Evolutionary conservation across 2,113 vertebrate genomes (phyloP).

Genomic region (Uropsilus gracilis): DNA sequence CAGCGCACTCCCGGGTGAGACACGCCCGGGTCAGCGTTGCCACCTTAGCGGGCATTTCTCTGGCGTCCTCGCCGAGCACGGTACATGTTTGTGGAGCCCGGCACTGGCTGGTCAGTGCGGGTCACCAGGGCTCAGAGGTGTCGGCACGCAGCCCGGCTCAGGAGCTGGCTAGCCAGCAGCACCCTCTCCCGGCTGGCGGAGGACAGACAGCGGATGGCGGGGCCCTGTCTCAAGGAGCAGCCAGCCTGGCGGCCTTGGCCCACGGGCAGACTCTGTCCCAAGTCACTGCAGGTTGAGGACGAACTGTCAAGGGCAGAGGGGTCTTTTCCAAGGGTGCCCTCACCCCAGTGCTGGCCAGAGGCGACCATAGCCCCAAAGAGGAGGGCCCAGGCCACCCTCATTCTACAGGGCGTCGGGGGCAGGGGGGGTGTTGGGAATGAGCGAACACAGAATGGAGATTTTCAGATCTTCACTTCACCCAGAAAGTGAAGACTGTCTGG

Average conservation of each 20-base stretch:
- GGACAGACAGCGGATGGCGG: background rate
- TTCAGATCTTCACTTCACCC: too few relatives aligned
- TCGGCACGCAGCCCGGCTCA: background rate
- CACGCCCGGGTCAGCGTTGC: constrained; percentile 59
- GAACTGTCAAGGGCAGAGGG: background rate
- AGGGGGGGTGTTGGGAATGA: background rate
- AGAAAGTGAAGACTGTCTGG: background rate
- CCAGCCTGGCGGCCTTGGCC: background rate
- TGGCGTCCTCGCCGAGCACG: constrained; percentile 16
- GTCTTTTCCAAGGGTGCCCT: background rate
- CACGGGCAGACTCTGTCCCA: background rate
- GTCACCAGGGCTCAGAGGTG: background rate
- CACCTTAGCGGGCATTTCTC: background rate
- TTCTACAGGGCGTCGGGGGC: background rate
- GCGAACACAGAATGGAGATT: background rate
- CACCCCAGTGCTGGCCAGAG: background rate
- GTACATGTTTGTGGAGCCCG: background rate
- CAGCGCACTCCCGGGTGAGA: too few relatives aligned
- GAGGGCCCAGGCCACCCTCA: background rate
- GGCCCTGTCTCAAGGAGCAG: background rate
- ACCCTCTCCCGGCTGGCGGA: too few relatives aligned
- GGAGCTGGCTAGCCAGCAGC: background rate
- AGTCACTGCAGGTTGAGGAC: background rate
- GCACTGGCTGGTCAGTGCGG: constrained; percentile 33
- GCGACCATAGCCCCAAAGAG: background rate